These are phyloP conservation scores for Passer domesticus DNA, from an alignment of 2,113 vertebrate genomes.

Conservation along the genomic window DNA sequence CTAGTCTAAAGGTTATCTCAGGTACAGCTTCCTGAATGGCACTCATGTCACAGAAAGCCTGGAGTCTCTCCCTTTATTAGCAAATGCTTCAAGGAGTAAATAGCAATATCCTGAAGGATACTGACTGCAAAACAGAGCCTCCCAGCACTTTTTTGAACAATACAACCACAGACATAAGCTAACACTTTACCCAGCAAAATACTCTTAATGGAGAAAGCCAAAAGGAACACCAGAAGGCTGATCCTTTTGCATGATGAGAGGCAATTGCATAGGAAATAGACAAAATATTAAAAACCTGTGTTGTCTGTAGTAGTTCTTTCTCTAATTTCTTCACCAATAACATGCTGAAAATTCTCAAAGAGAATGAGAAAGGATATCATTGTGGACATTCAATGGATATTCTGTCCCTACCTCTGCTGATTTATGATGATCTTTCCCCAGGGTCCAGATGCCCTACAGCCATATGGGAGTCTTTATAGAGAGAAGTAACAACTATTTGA, in stretches of 20 bases:
- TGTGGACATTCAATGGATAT: not conserved
- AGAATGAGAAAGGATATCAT: not conserved
- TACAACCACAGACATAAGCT: not conserved
- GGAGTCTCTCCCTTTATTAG: not conserved
- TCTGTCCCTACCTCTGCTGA: not conserved
- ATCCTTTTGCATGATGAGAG: not conserved
- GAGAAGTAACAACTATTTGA: conserved; percentile 67
- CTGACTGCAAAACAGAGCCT: not conserved
- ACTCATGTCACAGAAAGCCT: not conserved
- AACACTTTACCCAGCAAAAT: not conserved
- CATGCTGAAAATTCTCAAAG: not conserved
- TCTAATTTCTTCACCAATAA: not conserved
- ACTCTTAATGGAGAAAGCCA: not conserved
- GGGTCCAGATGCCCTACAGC: conserved; percentile 78
- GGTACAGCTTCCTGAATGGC: not conserved
- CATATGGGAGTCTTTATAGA: conserved; percentile 79
- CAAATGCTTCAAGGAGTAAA: not conserved
- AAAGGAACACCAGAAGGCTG: not conserved
- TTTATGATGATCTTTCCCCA: conserved; percentile 20
- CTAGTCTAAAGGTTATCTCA: not conserved
- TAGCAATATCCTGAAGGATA: not conserved
- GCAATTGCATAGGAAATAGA: not conserved
- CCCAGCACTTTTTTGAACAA: not conserved
- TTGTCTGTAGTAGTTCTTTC: not conserved
- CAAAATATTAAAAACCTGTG: not conserved